A percentile compares a stretch with the other conserved stretches of the same genome.
These are phyloP conservation scores for Drosophila nannoptera DNA, from an alignment of 1,140 invertebrate genomes.

Conservation along the genomic window DNA sequence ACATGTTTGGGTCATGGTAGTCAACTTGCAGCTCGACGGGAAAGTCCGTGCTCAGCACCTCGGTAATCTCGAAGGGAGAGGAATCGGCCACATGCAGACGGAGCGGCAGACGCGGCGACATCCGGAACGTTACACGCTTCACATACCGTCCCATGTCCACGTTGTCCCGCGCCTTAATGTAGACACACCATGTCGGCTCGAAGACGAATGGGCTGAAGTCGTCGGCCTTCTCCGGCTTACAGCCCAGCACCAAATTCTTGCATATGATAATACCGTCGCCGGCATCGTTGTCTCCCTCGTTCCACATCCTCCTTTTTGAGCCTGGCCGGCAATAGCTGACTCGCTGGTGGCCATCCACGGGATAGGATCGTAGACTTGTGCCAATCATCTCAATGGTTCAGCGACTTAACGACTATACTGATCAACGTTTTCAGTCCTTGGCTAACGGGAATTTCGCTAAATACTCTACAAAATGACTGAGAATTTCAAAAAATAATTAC, in stretches of 20 bases:
- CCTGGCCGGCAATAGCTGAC: conserved; percentile 46
- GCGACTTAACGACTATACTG: not conserved
- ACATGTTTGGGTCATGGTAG: conserved; percentile 46
- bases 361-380: conserved; percentile 27
- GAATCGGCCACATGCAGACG: conserved; percentile 58
- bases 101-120: conserved; percentile 59
- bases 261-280: conserved; percentile 31
- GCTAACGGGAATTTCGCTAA: not conserved
- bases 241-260: conserved; percentile 52
- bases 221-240: conserved; percentile 45
- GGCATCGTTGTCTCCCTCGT: not conserved
- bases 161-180: conserved; percentile 38
- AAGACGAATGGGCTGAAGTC: conserved; percentile 44
- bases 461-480: conserved; percentile 2
- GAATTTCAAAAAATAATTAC: not conserved
- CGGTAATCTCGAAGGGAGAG: conserved; percentile 62
- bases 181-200: conserved; percentile 64
- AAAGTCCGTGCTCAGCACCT: conserved; percentile 57
- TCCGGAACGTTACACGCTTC: conserved; percentile 52
- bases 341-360: conserved; percentile 42
- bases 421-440: not conserved
- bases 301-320: not conserved
- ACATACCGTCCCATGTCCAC: conserved; percentile 45
- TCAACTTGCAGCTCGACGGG: conserved; percentile 60
- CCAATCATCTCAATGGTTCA: conserved; percentile 34